Percentiles rank a stretch among this genome's conserved stretches.
Conservation (phyloP, 37 sponge, comb jelly and placozoan genomes). For the Cladorhizidae sp. region DNA sequence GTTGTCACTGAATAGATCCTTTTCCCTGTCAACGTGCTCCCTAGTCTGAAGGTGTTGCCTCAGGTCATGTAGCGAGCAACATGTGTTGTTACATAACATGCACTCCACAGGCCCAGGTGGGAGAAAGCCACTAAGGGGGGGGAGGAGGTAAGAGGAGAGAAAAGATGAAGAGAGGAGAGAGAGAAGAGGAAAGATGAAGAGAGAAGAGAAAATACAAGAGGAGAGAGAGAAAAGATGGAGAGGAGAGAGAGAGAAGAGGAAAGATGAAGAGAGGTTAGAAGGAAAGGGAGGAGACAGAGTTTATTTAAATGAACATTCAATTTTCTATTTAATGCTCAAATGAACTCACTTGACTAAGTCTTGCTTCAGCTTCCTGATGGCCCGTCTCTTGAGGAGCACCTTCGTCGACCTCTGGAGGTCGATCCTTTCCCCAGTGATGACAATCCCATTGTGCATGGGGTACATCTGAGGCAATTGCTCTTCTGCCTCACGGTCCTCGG, state of each 20-base stretch:
- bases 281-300: not conserved
- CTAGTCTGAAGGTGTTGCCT: conserved; percentile 26
- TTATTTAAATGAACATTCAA: not conserved
- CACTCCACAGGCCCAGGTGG: conserved; percentile 36
- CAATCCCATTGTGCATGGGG: conserved; percentile 64
- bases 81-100: conserved; percentile 46
- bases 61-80: conserved; percentile 38
- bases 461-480: conserved; percentile 24
- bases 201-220: too few species aligned
- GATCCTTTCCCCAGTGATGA: conserved; percentile 43
- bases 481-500: too few species aligned
- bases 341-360: conserved; percentile 57
- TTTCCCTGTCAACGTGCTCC: conserved; percentile 32
- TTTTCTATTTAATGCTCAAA: not conserved
- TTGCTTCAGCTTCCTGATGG: conserved; percentile 47
- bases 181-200: not conserved
- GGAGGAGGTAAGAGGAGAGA: not conserved
- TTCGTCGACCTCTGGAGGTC: conserved; percentile 18
- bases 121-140: conserved; percentile 7
- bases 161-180: not conserved
- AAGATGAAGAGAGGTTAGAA: too few species aligned
- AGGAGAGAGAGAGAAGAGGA: not conserved
- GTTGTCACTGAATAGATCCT: conserved; percentile 25
- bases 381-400: conserved; percentile 25
- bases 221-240: not conserved